phyloP scores from a whole-genome alignment of 2,797 vertebrate genomes.

The Helarctos malayanus region DNA sequence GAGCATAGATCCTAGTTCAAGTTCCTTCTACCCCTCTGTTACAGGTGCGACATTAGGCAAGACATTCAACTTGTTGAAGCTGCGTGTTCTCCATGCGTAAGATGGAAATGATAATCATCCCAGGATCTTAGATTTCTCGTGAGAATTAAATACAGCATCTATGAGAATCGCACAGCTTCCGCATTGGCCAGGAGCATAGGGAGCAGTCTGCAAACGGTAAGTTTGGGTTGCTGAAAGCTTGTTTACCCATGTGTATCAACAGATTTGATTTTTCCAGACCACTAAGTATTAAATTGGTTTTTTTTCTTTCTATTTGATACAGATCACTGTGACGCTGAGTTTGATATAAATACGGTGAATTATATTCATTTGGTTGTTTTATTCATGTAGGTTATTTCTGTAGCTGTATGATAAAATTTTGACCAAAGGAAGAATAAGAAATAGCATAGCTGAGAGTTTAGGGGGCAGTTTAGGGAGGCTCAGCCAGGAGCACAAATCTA shows the following conservation, averaged over 20 bases:
- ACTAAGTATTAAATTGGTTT: background rate
- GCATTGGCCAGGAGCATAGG: background rate
- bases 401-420: background rate
- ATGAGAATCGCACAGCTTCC: background rate
- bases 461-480: background rate
- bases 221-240: background rate
- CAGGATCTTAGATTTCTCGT: background rate
- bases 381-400: background rate
- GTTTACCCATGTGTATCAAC: background rate
- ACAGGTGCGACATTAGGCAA: background rate
- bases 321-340: background rate
- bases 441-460: background rate
- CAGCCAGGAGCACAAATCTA: background rate
- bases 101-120: background rate
- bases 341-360: background rate
- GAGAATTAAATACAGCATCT: background rate
- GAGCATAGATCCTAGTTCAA: background rate
- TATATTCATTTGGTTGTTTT: background rate
- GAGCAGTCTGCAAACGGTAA: background rate
- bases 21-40: background rate
- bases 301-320: conserved; percentile 26
- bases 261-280: background rate
- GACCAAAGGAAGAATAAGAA: background rate
- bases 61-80: background rate
- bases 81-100: background rate